These are phyloP conservation scores for Cantharis flavilabris DNA, from an alignment of 2,888 invertebrate species.

Conservation along the genomic window DNA sequence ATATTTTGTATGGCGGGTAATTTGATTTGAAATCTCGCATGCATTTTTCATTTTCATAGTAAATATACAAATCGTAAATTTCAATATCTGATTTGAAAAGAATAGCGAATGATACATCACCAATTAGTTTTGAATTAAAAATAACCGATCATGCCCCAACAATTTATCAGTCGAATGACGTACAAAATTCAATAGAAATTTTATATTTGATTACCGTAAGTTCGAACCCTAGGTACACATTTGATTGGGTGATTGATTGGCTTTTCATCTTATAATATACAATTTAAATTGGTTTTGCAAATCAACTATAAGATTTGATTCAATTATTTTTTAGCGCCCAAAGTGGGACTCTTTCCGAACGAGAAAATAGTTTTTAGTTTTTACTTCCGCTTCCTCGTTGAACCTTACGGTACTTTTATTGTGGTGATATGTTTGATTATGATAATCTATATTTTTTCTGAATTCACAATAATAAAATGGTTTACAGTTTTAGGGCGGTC, in stretches of 20 bases:
- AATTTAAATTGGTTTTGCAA: not conserved
- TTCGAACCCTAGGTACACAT: conserved; percentile 31
- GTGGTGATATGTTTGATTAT: not conserved
- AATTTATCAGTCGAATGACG: conserved; percentile 49
- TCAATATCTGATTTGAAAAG: not conserved
- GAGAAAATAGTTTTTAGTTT: not conserved
- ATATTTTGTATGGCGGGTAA: not conserved
- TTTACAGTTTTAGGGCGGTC: not conserved
- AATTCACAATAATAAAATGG: not conserved
- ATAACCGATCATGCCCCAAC: conserved; percentile 47
- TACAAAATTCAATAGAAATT: conserved; percentile 43
- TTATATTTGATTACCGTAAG: conserved; percentile 46
- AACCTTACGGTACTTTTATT: not conserved
- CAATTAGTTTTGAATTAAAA: conserved; percentile 40
- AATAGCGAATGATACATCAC: conserved; percentile 19
- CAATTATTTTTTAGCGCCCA: not conserved
- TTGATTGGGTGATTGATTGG: conserved; percentile 48
- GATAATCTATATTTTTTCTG: not conserved
- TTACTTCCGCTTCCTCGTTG: not conserved
- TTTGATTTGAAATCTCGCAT: not conserved
- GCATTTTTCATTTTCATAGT: not conserved
- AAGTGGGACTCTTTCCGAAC: not conserved
- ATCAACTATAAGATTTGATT: not conserved
- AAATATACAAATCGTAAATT: not conserved
- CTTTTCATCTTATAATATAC: conserved; percentile 40